These are phyloP conservation scores for Diaprepes abbreviatus DNA, from an alignment of 2,888 invertebrate species.

Conservation along the genomic window DNA sequence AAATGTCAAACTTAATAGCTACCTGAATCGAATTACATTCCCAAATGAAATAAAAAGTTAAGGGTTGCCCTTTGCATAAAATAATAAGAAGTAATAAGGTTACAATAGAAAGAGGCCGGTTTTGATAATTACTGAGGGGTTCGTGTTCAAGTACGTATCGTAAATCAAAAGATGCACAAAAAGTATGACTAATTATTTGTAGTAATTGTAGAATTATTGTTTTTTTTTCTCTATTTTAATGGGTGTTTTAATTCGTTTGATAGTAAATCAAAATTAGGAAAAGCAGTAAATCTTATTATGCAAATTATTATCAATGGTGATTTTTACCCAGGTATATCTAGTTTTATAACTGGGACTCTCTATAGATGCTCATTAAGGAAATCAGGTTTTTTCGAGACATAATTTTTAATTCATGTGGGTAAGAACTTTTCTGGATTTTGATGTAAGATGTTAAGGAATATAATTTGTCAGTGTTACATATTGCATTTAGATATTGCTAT, in stretches of 20 bases:
- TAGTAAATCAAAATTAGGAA: slow-evolving; percentile 24
- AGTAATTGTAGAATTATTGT: slow-evolving; percentile 46
- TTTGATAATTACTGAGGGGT: slow-evolving; percentile 39
- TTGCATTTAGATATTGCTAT: no score
- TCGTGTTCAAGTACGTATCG: slow-evolving; percentile 28
- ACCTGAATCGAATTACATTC: slow-evolving; percentile 50
- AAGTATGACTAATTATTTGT: slow-evolving; percentile 44
- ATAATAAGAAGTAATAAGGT: slow-evolving; percentile 44
- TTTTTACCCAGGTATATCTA: no score
- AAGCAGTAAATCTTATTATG: slow-evolving; percentile 23
- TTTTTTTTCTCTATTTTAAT: slow-evolving; percentile 31
- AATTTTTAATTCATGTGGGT: no score
- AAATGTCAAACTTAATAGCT: slow-evolving; percentile 47
- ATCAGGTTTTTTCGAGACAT: no score
- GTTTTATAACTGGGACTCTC: no score
- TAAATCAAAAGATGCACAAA: slow-evolving; percentile 42
- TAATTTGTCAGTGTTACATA: no score
- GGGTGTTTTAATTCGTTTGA: slow-evolving; percentile 15
- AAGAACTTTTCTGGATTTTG: no score
- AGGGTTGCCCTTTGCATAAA: slow-evolving; percentile 37
- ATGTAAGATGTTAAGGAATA: no score
- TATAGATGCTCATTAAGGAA: no score
- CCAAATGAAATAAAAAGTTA: slow-evolving; percentile 35
- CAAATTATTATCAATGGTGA: no score
- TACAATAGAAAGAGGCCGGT: slow-evolving; percentile 38